phyloP scores from a whole-genome alignment of 2,797 vertebrate genomes.

The Ctenopoma kingsleyae region DNA sequence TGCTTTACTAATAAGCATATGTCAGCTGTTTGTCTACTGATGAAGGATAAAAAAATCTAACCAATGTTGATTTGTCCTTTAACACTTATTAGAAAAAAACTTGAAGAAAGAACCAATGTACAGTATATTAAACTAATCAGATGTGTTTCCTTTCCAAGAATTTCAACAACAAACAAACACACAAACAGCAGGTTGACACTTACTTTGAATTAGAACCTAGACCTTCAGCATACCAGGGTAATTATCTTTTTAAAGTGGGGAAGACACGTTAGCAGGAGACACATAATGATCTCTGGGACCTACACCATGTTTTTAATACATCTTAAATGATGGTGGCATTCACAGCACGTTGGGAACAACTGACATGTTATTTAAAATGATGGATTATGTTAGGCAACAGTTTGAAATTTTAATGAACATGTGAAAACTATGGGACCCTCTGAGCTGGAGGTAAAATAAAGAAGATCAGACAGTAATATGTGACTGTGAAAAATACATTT shows the following conservation, averaged over 20 bases:
- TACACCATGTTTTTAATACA: constrained; percentile 2
- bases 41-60: not conserved
- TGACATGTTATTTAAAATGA: constrained; percentile 31
- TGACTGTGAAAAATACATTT: not conserved
- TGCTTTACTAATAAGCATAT: constrained; percentile 66
- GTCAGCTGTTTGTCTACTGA: constrained; percentile 53
- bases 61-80: constrained; percentile 32
- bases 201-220: not conserved
- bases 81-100: constrained; percentile 16
- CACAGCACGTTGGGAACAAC: constrained; percentile 12
- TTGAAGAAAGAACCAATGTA: not conserved
- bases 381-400: constrained; percentile 25
- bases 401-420: constrained; percentile 29
- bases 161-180: constrained; percentile 2
- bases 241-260: not conserved
- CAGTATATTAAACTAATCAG: not conserved
- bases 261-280: not conserved
- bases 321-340: constrained; percentile 19
- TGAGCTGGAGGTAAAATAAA: constrained; percentile 9
- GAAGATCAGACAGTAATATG: not conserved
- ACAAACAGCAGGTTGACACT: not conserved
- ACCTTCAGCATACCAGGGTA: not conserved
- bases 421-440: not conserved
- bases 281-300: not conserved
- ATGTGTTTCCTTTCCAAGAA: not conserved